These are phyloP conservation scores for Bruchidius siliquastri DNA, from an alignment of 2,888 invertebrate species.

Conservation along the genomic window DNA sequence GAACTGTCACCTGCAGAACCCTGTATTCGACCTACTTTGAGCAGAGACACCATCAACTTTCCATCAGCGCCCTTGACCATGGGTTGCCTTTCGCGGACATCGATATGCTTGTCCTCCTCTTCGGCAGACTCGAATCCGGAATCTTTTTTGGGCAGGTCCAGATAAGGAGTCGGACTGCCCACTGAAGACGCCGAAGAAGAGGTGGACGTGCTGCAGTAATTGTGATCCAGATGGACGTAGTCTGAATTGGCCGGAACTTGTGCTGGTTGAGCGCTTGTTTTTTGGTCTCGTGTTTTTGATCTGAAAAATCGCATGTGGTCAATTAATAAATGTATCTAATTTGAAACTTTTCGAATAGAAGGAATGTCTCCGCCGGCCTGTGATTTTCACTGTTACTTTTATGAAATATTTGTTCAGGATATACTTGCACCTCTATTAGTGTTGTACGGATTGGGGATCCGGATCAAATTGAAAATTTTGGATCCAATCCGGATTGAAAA, in stretches of 20 bases:
- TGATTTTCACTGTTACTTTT: too few relatives aligned
- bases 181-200: not conserved
- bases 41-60: conserved; percentile 50
- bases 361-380: too few relatives aligned
- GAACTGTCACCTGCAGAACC: not conserved
- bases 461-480: too few relatives aligned
- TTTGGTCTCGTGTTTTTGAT: conserved; percentile 6
- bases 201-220: conserved; percentile 49
- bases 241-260: not conserved
- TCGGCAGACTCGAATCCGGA: conserved; percentile 40
- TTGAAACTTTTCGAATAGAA: too few relatives aligned
- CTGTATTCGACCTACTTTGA: conserved; percentile 44
- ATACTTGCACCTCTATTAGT: too few relatives aligned
- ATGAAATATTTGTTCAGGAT: too few relatives aligned
- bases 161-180: not conserved
- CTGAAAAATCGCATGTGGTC: not conserved
- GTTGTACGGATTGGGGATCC: too few relatives aligned
- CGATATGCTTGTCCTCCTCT: conserved; percentile 37
- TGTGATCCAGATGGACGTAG: conserved; percentile 53
- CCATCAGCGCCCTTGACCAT: conserved; percentile 43
- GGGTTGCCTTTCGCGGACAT: conserved; percentile 31
- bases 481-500: too few relatives aligned
- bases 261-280: conserved; percentile 5
- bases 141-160: conserved; percentile 28
- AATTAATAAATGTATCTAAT: not conserved